Base-by-base conservation (phyloP, 2,797 vertebrate species). In the Knipowitschia caucasica region DNA sequence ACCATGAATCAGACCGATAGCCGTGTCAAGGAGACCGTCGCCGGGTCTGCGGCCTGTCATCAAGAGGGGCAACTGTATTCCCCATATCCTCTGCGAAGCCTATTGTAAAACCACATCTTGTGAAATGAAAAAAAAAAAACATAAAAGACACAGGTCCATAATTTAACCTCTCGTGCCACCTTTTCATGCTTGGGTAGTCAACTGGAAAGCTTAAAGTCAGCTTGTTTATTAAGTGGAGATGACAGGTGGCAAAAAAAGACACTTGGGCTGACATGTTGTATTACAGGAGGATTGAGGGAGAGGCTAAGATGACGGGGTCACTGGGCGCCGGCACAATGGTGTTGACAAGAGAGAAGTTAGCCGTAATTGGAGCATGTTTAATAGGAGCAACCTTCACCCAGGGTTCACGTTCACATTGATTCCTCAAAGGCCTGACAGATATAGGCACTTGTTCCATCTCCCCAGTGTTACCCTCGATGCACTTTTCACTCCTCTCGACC, bases 11-110 rank as follows among this genome's bases (percentile, higher is more conserved):
- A 31, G 62, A 68, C 56, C 56, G 73, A 74, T 82, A 55, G 39
- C 68, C 43, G 70, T 78, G 78, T 83, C 84, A 85, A 82, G 78
- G 80, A 56, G 78, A 66, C 78, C 69, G 73, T 55, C 62, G 40
- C 54, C 66, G 20, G 66, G 73, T 60, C 59, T 25, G 29, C 53
- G 62, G 36, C 62, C 71, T 58, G 38, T 46, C 15, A 25, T 68
- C 58, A 60, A n/a, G n/a, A n/a, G 26, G 54, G 40, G 35, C 7
- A 2, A 46, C 61, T 36, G 76, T 83, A 76, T 76, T 78, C 71
- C 79, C 63, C 58, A 29, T 46, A 21, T 59, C 66, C 53, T 5
- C 44, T 40, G 11, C 12, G 42, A 51, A 34, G 7, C 4, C n/a
- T n/a, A 42, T 73, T 73, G 71, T 75, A 64, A 69, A 38, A 39